These are phyloP conservation scores for Marronus borbonicus DNA, from an alignment of 2,888 invertebrate species.

Conservation along the genomic window DNA sequence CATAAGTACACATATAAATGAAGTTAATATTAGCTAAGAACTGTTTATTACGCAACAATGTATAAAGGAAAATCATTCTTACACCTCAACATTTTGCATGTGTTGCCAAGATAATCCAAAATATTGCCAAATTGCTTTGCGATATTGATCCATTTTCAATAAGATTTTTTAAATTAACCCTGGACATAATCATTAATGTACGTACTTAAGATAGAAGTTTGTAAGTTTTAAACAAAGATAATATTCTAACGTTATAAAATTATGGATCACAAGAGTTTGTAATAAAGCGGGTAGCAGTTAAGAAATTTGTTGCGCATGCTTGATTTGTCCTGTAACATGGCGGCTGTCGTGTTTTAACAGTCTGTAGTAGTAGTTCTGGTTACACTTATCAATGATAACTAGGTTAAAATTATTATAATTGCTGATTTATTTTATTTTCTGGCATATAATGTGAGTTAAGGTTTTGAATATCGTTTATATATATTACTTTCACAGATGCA, in stretches of 20 bases:
- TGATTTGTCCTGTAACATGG: slow-evolving; percentile 57
- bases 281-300: slow-evolving; percentile 42
- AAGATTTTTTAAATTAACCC: slow-evolving; percentile 9
- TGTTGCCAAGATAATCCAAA: slow-evolving; percentile 49
- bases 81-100: slow-evolving; percentile 45
- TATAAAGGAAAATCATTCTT: slow-evolving; percentile 50
- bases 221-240: background rate
- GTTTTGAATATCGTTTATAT: slow-evolving; percentile 47
- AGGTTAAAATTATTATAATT: slow-evolving; percentile 58
- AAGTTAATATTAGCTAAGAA: slow-evolving; percentile 50
- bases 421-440: slow-evolving; percentile 57
- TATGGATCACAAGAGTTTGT: slow-evolving; percentile 12
- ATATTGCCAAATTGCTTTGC: slow-evolving; percentile 50
- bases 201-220: background rate
- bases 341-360: slow-evolving; percentile 59
- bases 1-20: slow-evolving; percentile 42
- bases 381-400: slow-evolving; percentile 60
- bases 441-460: slow-evolving; percentile 58
- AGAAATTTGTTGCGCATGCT: slow-evolving; percentile 56
- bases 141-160: slow-evolving; percentile 48
- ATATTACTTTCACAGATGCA: slow-evolving; percentile 51
- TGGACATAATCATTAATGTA: background rate
- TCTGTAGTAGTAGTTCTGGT: slow-evolving; percentile 58
- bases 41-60: slow-evolving; percentile 44
- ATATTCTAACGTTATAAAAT: background rate